Conservation (phyloP, 1,140 invertebrate genomes). For the Schlechtendalia chinensis region DNA sequence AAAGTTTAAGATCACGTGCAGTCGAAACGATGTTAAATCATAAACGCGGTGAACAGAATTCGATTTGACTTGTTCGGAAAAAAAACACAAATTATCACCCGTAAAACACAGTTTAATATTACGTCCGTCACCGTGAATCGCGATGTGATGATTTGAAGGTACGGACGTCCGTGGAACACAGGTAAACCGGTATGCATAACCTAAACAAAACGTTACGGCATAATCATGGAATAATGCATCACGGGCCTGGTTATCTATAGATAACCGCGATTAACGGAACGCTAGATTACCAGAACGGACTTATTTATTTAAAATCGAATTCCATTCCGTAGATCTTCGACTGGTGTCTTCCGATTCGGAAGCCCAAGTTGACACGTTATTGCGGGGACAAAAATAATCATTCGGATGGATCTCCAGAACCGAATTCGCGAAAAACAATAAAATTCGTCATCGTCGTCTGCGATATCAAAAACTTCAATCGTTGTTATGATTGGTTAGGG, state of each 20-base stretch:
- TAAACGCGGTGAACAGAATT: not conserved
- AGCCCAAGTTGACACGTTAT: too few species aligned
- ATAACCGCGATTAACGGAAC: too few species aligned
- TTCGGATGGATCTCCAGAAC: too few species aligned
- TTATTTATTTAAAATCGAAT: not conserved
- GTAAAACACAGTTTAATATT: not conserved
- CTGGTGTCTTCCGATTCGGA: too few species aligned
- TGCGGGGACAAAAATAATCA: too few species aligned
- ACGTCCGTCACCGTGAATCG: too few species aligned
- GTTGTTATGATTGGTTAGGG: too few species aligned
- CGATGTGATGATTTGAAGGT: not conserved
- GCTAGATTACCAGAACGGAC: too few species aligned
- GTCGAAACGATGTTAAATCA: not conserved
- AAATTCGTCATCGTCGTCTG: too few species aligned
- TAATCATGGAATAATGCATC: conserved; percentile 12
- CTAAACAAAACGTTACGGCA: not conserved
- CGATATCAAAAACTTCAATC: too few species aligned
- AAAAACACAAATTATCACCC: conserved; percentile 3
- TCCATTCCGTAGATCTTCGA: not conserved
- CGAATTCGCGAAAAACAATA: too few species aligned
- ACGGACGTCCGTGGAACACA: not conserved
- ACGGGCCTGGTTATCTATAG: too few species aligned
- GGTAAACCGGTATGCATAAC: conserved; percentile 16
- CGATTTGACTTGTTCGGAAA: not conserved
- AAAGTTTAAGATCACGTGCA: not conserved